Percentiles rank a stretch among this genome's conserved stretches.
phyloP scores from a whole-genome alignment of 2,113 vertebrate species.

The Lota lota region DNA sequence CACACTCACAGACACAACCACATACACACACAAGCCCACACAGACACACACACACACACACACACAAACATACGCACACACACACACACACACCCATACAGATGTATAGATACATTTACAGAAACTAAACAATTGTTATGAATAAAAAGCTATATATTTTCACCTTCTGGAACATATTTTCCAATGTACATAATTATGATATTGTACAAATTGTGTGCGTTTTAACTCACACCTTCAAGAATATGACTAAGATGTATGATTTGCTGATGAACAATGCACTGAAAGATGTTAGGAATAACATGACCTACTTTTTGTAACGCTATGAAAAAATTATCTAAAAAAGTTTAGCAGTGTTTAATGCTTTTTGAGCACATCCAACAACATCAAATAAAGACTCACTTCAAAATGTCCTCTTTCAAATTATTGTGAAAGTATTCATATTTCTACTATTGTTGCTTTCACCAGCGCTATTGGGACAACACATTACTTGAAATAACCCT shows the following conservation, averaged over 20 bases:
- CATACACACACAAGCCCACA: slow-evolving; percentile 7
- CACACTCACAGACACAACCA: slow-evolving; percentile 23
- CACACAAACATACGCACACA: background rate
- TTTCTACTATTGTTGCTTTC: too few species aligned
- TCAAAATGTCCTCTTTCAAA: slow-evolving; percentile 25
- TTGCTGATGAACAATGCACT: slow-evolving; percentile 49
- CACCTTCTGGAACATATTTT: slow-evolving; percentile 30
- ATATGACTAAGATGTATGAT: slow-evolving; percentile 40
- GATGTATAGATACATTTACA: slow-evolving; percentile 14
- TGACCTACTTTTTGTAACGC: slow-evolving; percentile 48
- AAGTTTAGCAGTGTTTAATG: slow-evolving; percentile 48
- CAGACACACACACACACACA: background rate
- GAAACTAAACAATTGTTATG: background rate
- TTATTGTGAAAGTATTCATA: slow-evolving; percentile 4
- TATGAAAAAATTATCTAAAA: slow-evolving; percentile 30
- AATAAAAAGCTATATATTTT: slow-evolving; percentile 15
- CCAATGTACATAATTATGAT: slow-evolving; percentile 56
- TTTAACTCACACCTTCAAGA: slow-evolving; percentile 45
- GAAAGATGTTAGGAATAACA: slow-evolving; percentile 22
- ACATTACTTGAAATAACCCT: too few species aligned
- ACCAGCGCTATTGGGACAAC: too few species aligned
- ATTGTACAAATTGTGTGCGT: slow-evolving; percentile 44
- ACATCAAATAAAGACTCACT: slow-evolving; percentile 63
- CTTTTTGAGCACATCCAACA: slow-evolving; percentile 50
- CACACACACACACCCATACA: slow-evolving; percentile 14